phyloP scores from a whole-genome alignment of 37 sponge, comb jelly and placozoan genomes.

The Hexactinellida sp. region DNA sequence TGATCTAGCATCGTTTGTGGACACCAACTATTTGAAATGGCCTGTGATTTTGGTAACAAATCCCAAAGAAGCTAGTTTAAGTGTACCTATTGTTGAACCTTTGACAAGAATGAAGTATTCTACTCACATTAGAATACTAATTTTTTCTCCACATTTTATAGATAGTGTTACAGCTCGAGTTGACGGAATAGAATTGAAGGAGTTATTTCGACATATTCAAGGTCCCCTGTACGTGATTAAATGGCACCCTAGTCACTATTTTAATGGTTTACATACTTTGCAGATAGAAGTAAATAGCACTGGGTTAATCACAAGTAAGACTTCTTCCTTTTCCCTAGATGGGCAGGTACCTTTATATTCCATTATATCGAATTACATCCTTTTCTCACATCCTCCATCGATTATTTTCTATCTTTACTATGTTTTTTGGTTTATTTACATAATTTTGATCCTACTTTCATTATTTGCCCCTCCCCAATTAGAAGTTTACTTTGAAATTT shows the following conservation, averaged over 20 bases:
- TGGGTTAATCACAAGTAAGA: not conserved
- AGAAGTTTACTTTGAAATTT: not conserved
- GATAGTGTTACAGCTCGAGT: constrained; percentile 38
- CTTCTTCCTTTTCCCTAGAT: not conserved
- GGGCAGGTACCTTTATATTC: not conserved
- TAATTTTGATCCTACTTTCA: not conserved
- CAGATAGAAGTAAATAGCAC: not conserved
- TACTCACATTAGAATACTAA: constrained; percentile 63
- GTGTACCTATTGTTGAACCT: constrained; percentile 46
- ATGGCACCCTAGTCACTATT: not conserved
- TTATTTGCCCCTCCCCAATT: not conserved
- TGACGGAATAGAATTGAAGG: constrained; percentile 27
- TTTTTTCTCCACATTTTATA: constrained; percentile 51
- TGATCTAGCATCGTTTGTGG: constrained; percentile 71
- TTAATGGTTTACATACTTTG: not conserved
- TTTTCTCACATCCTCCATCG: not conserved
- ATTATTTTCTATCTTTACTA: not conserved
- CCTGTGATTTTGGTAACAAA: constrained; percentile 71
- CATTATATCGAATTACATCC: not conserved
- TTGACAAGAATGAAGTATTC: constrained; percentile 43
- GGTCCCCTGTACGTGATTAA: not conserved
- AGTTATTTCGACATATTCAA: not conserved
- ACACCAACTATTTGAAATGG: constrained; percentile 36
- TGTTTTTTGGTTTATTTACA: not conserved
- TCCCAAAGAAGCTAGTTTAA: constrained; percentile 58